Conservation (phyloP, 2,797 vertebrate species). For the Garrulus glandarius region DNA sequence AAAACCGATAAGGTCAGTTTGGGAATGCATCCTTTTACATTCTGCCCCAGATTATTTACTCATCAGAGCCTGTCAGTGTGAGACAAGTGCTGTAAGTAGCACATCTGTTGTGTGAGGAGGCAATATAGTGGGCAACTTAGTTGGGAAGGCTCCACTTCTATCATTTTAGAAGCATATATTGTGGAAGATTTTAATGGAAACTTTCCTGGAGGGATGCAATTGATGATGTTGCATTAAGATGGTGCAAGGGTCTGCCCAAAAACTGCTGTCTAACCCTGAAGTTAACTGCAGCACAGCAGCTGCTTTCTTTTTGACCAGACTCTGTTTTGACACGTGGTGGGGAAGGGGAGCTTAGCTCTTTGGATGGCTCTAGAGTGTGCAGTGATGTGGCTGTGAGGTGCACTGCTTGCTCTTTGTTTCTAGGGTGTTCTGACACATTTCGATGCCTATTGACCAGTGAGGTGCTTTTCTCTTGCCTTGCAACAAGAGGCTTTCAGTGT, state of each 20-base stretch:
- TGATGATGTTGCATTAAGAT: background rate
- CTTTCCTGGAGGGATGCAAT: background rate
- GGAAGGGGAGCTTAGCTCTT: background rate
- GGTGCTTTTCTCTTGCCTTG: background rate
- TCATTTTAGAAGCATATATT: background rate
- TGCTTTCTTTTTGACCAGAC: background rate
- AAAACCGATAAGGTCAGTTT: conserved; percentile 59
- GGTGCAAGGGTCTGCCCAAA: background rate
- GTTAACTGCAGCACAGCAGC: background rate
- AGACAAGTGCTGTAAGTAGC: background rate
- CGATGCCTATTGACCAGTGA: background rate
- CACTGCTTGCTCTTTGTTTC: background rate
- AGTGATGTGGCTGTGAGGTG: background rate
- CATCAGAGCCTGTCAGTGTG: background rate
- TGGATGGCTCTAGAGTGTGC: background rate
- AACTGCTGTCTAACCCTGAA: background rate
- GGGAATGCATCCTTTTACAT: background rate
- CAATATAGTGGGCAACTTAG: background rate
- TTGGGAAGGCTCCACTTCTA: background rate
- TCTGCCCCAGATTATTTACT: background rate
- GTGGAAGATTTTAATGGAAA: background rate
- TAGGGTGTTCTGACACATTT: background rate
- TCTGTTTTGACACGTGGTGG: background rate
- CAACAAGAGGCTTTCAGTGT: background rate
- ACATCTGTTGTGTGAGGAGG: background rate